phyloP scores from a whole-genome alignment of 2,888 invertebrate species.

The Aquatica leii region DNA sequence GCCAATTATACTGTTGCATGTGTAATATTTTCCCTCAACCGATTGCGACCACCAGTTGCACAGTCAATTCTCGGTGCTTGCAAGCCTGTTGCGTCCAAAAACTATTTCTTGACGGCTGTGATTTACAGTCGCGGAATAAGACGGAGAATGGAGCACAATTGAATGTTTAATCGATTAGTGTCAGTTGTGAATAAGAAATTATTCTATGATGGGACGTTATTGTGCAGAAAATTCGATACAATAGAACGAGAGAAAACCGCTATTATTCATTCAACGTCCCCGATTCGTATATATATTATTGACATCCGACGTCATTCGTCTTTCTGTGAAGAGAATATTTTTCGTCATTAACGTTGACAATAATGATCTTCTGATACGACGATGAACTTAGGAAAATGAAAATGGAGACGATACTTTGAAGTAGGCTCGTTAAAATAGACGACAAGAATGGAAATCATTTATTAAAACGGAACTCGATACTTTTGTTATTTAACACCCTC shows the following conservation, averaged over 20 bases:
- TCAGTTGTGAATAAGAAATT: slow-evolving; percentile 50
- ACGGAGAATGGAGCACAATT: slow-evolving; percentile 46
- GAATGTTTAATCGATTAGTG: slow-evolving; percentile 52
- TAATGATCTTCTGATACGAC: slow-evolving; percentile 29
- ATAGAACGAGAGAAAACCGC: slow-evolving; percentile 30
- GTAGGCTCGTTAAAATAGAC: slow-evolving; percentile 22
- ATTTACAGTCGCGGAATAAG: slow-evolving; percentile 53
- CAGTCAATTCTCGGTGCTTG: slow-evolving; percentile 38
- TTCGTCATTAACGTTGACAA: slow-evolving; percentile 34
- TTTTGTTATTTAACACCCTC: slow-evolving; percentile 9
- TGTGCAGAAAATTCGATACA: slow-evolving; percentile 46
- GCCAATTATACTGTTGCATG: slow-evolving; percentile 61
- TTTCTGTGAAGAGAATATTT: slow-evolving; percentile 32
- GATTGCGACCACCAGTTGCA: slow-evolving; percentile 63
- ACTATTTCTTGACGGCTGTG: slow-evolving; percentile 44
- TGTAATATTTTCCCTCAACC: slow-evolving; percentile 55
- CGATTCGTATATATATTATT: slow-evolving; percentile 33
- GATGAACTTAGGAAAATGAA: slow-evolving; percentile 25
- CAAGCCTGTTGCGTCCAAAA: slow-evolving; percentile 43
- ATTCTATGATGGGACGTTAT: slow-evolving; percentile 45
- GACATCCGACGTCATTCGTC: slow-evolving; percentile 33
- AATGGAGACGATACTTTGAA: slow-evolving; percentile 25
- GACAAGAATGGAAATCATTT: slow-evolving; percentile 17
- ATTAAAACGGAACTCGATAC: slow-evolving; percentile 17
- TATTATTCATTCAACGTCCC: slow-evolving; percentile 34